Base-by-base conservation (phyloP, 2,797 vertebrate genomes). In the Cuculus canorus region DNA sequence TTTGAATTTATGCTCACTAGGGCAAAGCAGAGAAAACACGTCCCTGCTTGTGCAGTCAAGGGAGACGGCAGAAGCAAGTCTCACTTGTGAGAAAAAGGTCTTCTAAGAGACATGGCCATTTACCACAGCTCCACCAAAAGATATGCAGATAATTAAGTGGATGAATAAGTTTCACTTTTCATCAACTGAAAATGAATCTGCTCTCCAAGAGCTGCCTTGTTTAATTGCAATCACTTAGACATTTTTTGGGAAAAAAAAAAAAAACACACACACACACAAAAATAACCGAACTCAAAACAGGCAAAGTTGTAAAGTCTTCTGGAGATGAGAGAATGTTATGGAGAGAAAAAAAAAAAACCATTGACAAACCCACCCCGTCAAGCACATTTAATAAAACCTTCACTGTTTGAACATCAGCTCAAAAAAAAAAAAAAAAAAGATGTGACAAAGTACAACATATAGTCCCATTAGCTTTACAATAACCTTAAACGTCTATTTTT, bases 231-330 rank as follows among this genome's bases (percentile, higher is more conserved):
- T 77, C 37, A 75, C 68, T 75, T 73, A 91, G 60, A 82, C 12
- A 41, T 66, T 60, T 35, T 2, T 0, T 0, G 2, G 2, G 11
- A 7, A 3, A 13, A 28, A 15, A 41, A 52, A 5, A 47, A 43
- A 52, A 27, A 52, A 45, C 11, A 45, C n/a, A n/a, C n/a, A n/a
- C n/a, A n/a, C n/a, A n/a, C n/a, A 15, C 15, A 17, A 45, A 45
- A 45, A 45, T 45, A 45, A 45, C 39, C 39, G 39, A 48, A 24
- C 47, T 18, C 10, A 22, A 5, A 66, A 21, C 7, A 61, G 11
- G 15, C 4, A 28, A 88, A 85, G 7, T 2, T 71, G 5, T 54
- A 33, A 82, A 61, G 37, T 47, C 13, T 65, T 22, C 50, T 35
- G 4, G 22, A 15, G 88, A 65, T 5, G 14, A 4, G 21, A 81